A percentile compares a stretch with the other conserved stretches of the same genome.
Conservation (phyloP, 2,113 vertebrate species). For the Python bivittatus region DNA sequence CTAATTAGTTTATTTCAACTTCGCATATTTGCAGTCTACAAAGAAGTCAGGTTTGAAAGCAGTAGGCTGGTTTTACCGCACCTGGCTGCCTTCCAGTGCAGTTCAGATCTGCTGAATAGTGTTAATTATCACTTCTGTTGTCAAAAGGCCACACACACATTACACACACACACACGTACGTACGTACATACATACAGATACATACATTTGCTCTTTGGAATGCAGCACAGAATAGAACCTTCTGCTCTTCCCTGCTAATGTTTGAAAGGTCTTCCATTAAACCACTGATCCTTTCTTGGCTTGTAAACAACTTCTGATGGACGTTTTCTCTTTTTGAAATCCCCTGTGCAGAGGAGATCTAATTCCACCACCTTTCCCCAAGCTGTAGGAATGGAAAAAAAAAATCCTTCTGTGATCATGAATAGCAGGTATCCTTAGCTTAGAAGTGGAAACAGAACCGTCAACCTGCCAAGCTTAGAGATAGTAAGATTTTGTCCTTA, state of each 20-base stretch:
- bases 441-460: background rate
- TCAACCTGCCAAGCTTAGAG: background rate
- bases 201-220: background rate
- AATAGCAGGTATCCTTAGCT: background rate
- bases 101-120: background rate
- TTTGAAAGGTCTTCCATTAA: background rate
- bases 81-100: background rate
- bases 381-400: background rate
- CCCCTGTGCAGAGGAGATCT: background rate
- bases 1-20: background rate
- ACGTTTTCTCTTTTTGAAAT: background rate
- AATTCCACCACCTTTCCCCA: background rate
- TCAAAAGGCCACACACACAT: background rate
- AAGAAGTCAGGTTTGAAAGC: background rate
- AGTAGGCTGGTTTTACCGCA: background rate
- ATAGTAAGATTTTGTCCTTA: background rate
- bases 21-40: background rate
- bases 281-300: background rate
- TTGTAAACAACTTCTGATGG: background rate
- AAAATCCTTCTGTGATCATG: background rate
- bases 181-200: background rate
- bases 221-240: background rate
- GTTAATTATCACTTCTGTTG: background rate
- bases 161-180: background rate
- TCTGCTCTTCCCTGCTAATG: background rate